Evolutionary conservation across 1,140 invertebrate genomes (phyloP).

Genomic region (Ectropis grisescens): DNA sequence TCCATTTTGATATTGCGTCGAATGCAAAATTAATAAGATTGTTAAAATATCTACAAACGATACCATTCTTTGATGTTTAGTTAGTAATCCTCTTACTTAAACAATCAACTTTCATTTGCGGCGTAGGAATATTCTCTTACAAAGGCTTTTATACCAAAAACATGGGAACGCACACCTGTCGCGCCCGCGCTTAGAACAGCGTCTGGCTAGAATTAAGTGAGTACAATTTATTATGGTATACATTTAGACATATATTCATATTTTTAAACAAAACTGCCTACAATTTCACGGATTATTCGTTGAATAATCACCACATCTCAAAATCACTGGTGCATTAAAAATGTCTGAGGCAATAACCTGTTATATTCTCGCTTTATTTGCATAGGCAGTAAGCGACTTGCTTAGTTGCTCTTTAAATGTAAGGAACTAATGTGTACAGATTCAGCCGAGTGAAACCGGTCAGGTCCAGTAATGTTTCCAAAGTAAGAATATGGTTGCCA

Average conservation of each 20-base stretch:
- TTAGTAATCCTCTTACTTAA: constrained; percentile 23
- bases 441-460: constrained; percentile 17
- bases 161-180: constrained; percentile 35
- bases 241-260: too few species aligned
- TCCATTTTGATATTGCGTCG: too few species aligned
- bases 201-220: constrained; percentile 14
- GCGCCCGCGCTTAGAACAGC: constrained; percentile 25
- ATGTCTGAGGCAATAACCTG: constrained; percentile 9
- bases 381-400: constrained; percentile 31
- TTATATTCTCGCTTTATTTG: constrained; percentile 29
- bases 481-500: too few species aligned
- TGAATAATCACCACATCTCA: too few species aligned
- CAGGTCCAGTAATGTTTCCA: constrained; percentile 16
- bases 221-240: not conserved
- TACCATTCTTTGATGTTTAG: too few species aligned
- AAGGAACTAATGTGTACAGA: constrained; percentile 25
- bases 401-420: constrained; percentile 29
- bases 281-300: too few species aligned
- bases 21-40: too few species aligned
- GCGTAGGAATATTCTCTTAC: constrained; percentile 22
- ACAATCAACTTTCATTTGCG: constrained; percentile 27
- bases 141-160: constrained; percentile 25
- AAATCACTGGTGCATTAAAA: too few species aligned
- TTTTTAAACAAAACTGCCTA: too few species aligned
- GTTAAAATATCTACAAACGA: too few species aligned